Evolutionary conservation across 2,888 invertebrate species (phyloP), one percentile per base, ranked within the genome.

Genomic region (Eilema griseolum): DNA sequence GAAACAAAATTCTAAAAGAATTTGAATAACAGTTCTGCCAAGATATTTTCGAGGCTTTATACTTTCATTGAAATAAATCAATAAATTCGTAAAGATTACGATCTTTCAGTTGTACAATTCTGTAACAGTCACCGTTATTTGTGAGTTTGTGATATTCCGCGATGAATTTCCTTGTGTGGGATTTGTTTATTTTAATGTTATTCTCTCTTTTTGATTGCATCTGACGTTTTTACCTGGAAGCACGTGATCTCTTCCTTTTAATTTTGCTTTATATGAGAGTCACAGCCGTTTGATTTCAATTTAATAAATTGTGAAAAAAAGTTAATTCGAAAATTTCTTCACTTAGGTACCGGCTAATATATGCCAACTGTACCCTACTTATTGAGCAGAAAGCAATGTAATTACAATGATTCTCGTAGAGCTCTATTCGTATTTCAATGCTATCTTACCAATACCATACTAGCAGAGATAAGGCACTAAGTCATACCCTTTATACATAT

Each of bases 381-480:
- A 41, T 24, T 41, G 24, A 62, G 24, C 20, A 46, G 46, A 46
- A 46, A 46, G 46, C 20, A 62, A 62, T 62, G 10, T 24, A 41
- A 62, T 62, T 26, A 26, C 3, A 62, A 41, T 20, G 24, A 62
- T 24, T 37, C 24, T 37, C 24, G 10, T 24, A 57, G n/a, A n/a
- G n/a, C 12, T 11, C 24, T 24, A 24, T 62, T 14, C 37, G 24
- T 41, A 62, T 62, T 23, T 16, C 63, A 64, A 64, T 52, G 28
- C 46, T 64, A 28, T 14, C n/a, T 26, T n/a, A 28, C 26, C 26
- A 46, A n/a, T n/a, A n/a, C 8, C 3, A 33, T 46, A 46, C 52
- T n/a, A 41, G 63, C 46, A 31, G n/a, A 23, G 56, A 65, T 20
- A 56, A 31, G 8, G 23, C 65, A 64, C 12, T 52, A n/a, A 28